phyloP scores from a whole-genome alignment of 2,888 invertebrate genomes.

The Syritta pipiens region DNA sequence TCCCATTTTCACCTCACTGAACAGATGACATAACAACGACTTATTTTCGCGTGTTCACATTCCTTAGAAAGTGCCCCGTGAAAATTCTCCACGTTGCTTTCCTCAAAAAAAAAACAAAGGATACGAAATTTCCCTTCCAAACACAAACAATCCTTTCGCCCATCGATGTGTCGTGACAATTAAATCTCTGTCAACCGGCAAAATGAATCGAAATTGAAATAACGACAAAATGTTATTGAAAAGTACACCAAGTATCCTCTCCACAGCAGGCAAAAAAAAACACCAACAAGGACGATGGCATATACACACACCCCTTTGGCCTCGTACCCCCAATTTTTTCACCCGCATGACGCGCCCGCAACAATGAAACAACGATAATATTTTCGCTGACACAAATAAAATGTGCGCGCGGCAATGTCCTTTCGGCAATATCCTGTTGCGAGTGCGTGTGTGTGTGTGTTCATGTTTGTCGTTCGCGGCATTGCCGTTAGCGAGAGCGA shows the following conservation, averaged over 20 bases:
- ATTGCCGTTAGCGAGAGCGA: conserved; percentile 19
- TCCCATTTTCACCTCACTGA: too few species aligned
- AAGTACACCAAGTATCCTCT: not conserved
- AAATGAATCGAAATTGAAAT: conserved; percentile 26
- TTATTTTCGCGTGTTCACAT: too few species aligned
- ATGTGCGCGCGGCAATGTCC: conserved; percentile 39
- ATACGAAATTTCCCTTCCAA: too few species aligned
- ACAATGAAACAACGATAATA: conserved; percentile 43
- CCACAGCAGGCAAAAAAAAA: not conserved
- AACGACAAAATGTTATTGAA: conserved; percentile 37
- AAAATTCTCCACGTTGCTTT: too few species aligned
- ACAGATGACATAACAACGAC: too few species aligned
- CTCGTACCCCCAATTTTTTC: not conserved
- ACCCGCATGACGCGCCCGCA: not conserved
- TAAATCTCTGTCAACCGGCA: conserved; percentile 11
- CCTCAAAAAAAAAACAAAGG: too few species aligned
- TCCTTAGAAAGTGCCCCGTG: too few species aligned
- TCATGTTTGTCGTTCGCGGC: conserved; percentile 2
- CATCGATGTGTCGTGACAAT: conserved; percentile 12
- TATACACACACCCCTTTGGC: too few species aligned
- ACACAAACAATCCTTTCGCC: not conserved
- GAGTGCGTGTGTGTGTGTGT: not conserved
- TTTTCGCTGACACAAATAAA: conserved; percentile 57
- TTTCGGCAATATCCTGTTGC: conserved; percentile 47
- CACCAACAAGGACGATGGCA: too few species aligned